Evolutionary conservation across 64 coral and sea anemone species (phyloP).

Genomic region (Trachythela sp.): DNA sequence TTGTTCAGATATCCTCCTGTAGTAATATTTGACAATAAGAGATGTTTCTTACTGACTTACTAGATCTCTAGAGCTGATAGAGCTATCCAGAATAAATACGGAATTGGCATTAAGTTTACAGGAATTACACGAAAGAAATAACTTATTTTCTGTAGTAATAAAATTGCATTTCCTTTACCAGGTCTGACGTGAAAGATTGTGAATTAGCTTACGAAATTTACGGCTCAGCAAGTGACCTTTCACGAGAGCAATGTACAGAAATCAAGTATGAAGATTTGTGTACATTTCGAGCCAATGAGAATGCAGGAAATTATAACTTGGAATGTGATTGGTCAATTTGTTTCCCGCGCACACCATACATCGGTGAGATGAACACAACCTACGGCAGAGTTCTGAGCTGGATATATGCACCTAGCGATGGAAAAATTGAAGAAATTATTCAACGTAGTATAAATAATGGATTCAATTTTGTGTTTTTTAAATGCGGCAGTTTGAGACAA

Average conservation of each 20-base stretch:
- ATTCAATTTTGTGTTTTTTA: slow-evolving; percentile 37
- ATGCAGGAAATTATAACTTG: neutral
- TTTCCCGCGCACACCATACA: neutral
- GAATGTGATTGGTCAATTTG: slow-evolving; percentile 3
- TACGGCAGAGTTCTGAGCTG: slow-evolving; percentile 12
- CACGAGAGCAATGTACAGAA: neutral
- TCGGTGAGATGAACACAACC: neutral
- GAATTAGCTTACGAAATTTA: neutral
- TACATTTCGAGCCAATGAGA: neutral
- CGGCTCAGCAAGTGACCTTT: neutral
- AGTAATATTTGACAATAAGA: no score
- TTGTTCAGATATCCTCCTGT: no score
- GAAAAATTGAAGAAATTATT: slow-evolving; percentile 9
- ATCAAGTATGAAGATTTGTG: neutral
- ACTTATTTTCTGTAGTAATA: neutral
- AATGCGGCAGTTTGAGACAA: slow-evolving; percentile 32
- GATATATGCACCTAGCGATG: neutral
- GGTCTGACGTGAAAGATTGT: neutral
- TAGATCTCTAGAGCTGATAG: no score
- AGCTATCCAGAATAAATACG: no score
- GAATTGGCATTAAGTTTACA: no score
- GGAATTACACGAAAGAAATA: no score
- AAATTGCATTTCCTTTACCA: neutral
- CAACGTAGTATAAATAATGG: slow-evolving; percentile 30
- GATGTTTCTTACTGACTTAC: no score